Evolutionary conservation across 2,888 invertebrate genomes (phyloP), one percentile per base, ranked within the genome.

Genomic region (Andrena praecox): DNA sequence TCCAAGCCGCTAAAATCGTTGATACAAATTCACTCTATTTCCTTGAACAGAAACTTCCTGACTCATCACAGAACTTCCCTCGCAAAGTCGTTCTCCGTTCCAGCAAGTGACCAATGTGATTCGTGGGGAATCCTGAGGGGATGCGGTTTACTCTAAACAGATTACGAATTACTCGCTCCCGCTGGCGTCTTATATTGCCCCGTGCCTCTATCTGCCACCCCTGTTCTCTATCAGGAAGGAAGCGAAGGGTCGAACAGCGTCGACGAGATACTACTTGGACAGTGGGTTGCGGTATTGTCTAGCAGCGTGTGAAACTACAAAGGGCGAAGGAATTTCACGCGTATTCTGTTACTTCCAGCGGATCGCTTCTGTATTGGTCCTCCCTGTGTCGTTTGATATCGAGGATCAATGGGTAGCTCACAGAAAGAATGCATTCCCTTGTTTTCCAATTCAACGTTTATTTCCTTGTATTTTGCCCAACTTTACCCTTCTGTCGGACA

Each of bases 321-420:
- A 76, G 72, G 50, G 5, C 7, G 24, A 62, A 5, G 27, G 24
- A 77, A 82, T 84, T 79, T 88, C 77, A 66, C 70, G 63, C 59
- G 31, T 79, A 68, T 84, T 82, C 59, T 42, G 63, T 80, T 88
- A 84, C 82, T 10, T 35, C n/a, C 62, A 48, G 12, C 68, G 63
- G 7, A 31, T 76, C 52, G 35, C 35, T 67, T 10, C 8, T 31
- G 16, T 52, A 24, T 54, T 31, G 33, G 7, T 60, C 20, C n/a
- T 16, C 48, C 24, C 16, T n/a, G 12, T 71, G 73, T 73, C 54
- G 42, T 71, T 66, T 64, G 10, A 79, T 63, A 27, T 59, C 68
- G 71, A 76, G 87, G 70, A 80, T 62, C 35, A 64, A 69, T 77
- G 66, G 71, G 71, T 72, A 33, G 7, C 8, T 4, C 2, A 7